Evolutionary conservation across 2,888 invertebrate genomes (phyloP), one percentile per base, ranked within the genome.

Genomic region (Lottia scabra): DNA sequence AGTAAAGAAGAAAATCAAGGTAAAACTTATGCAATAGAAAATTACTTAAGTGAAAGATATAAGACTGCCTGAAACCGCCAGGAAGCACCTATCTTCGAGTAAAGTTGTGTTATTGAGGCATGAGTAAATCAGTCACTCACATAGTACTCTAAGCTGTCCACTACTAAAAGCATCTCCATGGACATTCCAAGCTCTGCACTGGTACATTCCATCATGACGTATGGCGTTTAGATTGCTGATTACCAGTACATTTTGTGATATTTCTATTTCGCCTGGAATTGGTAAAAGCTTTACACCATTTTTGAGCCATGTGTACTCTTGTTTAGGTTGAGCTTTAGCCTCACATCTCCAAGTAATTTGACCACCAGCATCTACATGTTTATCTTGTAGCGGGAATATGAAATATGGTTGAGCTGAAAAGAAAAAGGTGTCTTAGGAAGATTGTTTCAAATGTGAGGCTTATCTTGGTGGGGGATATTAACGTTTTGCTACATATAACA

Each of bases 121-220:
- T 2, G 30, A 5, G 30, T 5, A 30, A 30, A 30, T 10, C 26
- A n/a, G 23, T 19, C 3, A 90, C 91, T 93, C 91, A 91, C 96
- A 93, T 67, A 98, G 91, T 45, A 98, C 96, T 83, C 96, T 91
- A 30, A 98, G 91, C 84, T 98, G 96, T 0, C 94, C 97, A 5
- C 96, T 95, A 0, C 96, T 96, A 89, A 94, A 98, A 74, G 93
- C 93, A 0, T 94, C 93, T 86, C 95, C 95, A 12, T 97, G 90
- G 80, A 95, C 95, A 91, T 98, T 98, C 71, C 92, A 93, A 0
- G 97, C 97, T 82, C 94, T 93, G 87, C 98, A 98, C 85, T 98
- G 98, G 88, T 95, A 98, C 96, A 98, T 97, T 38, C 95, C 98
- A 70, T 95, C 94, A 89, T 98, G 97, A 82, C 93, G 71, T 13